These are phyloP conservation scores for Lasiurus cinereus DNA, from an alignment of 2,113 vertebrate genomes.

Conservation along the genomic window DNA sequence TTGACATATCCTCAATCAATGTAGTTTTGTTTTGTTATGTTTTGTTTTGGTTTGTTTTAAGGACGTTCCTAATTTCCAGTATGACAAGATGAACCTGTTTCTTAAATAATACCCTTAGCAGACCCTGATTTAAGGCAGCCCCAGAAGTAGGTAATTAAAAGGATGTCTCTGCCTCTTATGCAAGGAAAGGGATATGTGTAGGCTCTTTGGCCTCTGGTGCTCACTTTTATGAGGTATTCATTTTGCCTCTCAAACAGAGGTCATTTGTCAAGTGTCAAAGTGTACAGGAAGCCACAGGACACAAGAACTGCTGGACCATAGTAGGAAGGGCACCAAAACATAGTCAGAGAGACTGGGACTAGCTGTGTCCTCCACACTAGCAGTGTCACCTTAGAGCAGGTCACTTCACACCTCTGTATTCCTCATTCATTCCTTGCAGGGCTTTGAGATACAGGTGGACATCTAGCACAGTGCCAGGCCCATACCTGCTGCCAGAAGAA, in stretches of 20 bases:
- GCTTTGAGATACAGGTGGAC: background rate
- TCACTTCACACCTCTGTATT: background rate
- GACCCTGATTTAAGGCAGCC: background rate
- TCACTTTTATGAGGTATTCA: background rate
- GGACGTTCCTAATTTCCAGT: background rate
- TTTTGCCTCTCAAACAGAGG: conserved; percentile 29
- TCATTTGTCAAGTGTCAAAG: conserved; percentile 3
- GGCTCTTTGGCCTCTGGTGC: background rate
- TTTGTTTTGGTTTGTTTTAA: background rate
- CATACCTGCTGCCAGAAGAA: background rate
- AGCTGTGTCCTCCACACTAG: background rate
- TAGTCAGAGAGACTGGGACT: background rate
- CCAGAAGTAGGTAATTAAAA: background rate
- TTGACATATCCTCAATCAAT: background rate
- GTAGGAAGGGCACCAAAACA: background rate
- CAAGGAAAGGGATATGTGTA: background rate
- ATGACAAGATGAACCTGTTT: background rate
- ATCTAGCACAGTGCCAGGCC: background rate
- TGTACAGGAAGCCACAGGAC: background rate
- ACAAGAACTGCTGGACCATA: background rate
- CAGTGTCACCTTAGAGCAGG: background rate
- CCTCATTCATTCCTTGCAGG: background rate
- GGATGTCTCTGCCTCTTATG: background rate
- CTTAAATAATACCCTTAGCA: background rate
- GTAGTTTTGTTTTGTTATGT: background rate